A percentile compares a stretch with the other conserved stretches of the same genome.
Evolutionary conservation across 1,140 invertebrate species (phyloP).

Genomic region (Battus philenor): DNA sequence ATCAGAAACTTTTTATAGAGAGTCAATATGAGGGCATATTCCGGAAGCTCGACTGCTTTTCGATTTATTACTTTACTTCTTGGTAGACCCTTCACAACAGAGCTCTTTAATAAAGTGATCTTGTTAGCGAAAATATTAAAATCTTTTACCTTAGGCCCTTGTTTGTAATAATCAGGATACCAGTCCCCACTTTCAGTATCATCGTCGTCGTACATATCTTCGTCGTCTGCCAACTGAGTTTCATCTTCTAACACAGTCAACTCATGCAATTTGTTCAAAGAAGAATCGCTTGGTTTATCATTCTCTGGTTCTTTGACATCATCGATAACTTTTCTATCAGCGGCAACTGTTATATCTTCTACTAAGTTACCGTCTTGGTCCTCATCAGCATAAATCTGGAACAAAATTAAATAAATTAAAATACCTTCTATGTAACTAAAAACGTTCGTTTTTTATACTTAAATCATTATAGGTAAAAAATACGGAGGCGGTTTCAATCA

Average conservation of each 20-base stretch:
- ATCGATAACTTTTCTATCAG: slow-evolving; percentile 15
- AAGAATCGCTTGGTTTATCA: slow-evolving; percentile 30
- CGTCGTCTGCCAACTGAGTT: slow-evolving; percentile 44
- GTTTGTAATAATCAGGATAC: slow-evolving; percentile 56
- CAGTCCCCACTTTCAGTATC: slow-evolving; percentile 59
- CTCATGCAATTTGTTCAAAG: slow-evolving; percentile 46
- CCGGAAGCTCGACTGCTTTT: no score
- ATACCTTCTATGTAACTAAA: neutral
- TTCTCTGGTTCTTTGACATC: slow-evolving; percentile 28
- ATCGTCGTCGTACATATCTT: slow-evolving; percentile 45
- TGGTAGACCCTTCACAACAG: no score
- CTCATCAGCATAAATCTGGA: slow-evolving; percentile 62
- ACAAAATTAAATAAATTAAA: slow-evolving; percentile 13
- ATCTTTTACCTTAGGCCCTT: slow-evolving; percentile 37
- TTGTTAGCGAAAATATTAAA: neutral
- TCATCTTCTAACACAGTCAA: slow-evolving; percentile 59
- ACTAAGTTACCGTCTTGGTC: slow-evolving; percentile 38
- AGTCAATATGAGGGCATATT: no score
- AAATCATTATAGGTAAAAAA: neutral
- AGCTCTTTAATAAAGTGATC: no score
- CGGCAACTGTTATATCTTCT: slow-evolving; percentile 3
- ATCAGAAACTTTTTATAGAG: no score
- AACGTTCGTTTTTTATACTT: neutral
- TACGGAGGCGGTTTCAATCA: no score
- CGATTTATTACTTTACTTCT: no score